phyloP scores from a whole-genome alignment of 2,797 vertebrate genomes.

The Myripristis murdjan region DNA sequence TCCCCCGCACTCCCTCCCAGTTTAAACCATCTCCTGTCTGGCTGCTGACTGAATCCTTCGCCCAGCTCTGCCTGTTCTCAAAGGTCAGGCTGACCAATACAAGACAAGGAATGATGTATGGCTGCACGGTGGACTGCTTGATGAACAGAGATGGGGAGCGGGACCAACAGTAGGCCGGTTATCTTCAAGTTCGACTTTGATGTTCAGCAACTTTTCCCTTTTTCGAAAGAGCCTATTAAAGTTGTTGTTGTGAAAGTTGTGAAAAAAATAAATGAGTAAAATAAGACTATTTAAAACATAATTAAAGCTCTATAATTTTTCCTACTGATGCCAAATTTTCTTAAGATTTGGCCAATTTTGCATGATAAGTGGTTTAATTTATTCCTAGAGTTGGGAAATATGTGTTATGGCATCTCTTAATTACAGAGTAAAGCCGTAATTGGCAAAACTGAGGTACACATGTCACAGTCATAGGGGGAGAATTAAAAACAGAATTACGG shows the following conservation, averaged over 20 bases:
- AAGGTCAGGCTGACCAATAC: constrained; percentile 69
- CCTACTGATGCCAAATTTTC: too few relatives aligned
- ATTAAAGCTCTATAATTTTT: too few relatives aligned
- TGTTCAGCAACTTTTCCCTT: constrained; percentile 20
- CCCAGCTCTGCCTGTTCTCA: constrained; percentile 31
- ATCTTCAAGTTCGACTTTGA: constrained; percentile 24
- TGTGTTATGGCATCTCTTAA: too few relatives aligned
- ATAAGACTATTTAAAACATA: too few relatives aligned
- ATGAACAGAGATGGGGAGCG: constrained; percentile 29
- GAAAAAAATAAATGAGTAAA: too few relatives aligned
- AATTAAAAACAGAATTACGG: not conserved
- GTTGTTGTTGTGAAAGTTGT: constrained; percentile 14
- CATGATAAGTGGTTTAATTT: too few relatives aligned
- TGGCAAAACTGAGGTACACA: not conserved
- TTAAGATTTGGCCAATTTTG: too few relatives aligned
- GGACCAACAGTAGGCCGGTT: constrained; percentile 11
- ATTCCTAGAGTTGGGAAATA: too few relatives aligned
- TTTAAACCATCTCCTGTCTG: constrained; percentile 46
- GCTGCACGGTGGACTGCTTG: constrained; percentile 49
- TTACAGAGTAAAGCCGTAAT: not conserved
- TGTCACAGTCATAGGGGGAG: not conserved
- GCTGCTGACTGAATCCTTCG: constrained; percentile 11
- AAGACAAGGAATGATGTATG: constrained; percentile 66
- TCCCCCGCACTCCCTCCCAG: constrained; percentile 39
- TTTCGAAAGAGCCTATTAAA: constrained; percentile 18